Percentiles rank a stretch among this genome's conserved stretches.
Evolutionary conservation across 2,888 invertebrate genomes (phyloP).

Genomic region (Spatulosminthurus flaviceps): DNA sequence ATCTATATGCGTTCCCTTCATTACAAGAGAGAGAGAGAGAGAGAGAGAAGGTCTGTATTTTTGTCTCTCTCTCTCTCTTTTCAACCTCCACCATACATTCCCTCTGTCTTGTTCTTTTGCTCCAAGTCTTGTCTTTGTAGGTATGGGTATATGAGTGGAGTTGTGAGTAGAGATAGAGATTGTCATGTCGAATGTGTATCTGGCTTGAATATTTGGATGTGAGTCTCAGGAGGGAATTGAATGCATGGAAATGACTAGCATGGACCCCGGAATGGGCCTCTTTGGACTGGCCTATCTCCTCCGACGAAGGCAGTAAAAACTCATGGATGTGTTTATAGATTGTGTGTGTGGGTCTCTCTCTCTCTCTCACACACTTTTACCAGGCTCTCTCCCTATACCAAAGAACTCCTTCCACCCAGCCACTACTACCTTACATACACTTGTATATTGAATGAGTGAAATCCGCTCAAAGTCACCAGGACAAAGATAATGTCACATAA

Average conservation of each 20-base stretch:
- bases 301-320: slow-evolving; percentile 26
- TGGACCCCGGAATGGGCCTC: slow-evolving; percentile 39
- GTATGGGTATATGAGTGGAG: neutral
- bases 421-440: neutral
- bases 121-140: too few relatives aligned
- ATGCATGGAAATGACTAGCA: slow-evolving; percentile 33
- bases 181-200: neutral
- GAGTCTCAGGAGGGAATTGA: slow-evolving; percentile 35
- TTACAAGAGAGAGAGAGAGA: too few relatives aligned
- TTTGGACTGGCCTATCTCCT: slow-evolving; percentile 38
- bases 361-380: neutral
- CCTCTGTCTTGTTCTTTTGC: too few relatives aligned
- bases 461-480: slow-evolving; percentile 57
- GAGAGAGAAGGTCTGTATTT: too few relatives aligned
- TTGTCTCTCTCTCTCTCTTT: too few relatives aligned
- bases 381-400: neutral
- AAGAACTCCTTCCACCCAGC: too few relatives aligned
- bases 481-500: slow-evolving; percentile 60
- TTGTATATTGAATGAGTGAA: slow-evolving; percentile 50
- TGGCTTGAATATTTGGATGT: neutral
- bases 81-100: too few relatives aligned
- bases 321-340: slow-evolving; percentile 31
- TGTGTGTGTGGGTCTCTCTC: neutral
- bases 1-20: too few relatives aligned
- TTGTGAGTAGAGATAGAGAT: slow-evolving; percentile 1